Evolutionary conservation across 1,140 invertebrate species (phyloP).

Genomic region (Temnothorax nylanderi): DNA sequence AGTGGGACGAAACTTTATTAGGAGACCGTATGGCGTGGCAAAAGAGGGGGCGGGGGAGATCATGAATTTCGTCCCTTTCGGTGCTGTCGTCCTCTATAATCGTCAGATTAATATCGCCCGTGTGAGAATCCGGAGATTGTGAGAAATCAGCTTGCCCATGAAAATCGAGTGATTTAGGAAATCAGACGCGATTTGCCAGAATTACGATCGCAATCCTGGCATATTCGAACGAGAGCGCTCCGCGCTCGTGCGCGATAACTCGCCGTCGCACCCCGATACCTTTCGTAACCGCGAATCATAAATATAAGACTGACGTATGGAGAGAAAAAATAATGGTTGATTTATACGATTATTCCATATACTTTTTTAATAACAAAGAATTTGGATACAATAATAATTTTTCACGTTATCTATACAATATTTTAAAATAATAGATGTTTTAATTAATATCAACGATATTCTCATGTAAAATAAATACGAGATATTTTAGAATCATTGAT

Average conservation of each 20-base stretch:
- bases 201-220: conserved; percentile 34
- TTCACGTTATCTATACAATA: neutral
- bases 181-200: conserved; percentile 5
- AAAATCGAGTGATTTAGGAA: conserved; percentile 60
- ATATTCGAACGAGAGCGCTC: conserved; percentile 16
- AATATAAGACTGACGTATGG: neutral
- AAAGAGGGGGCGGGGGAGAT: conserved; percentile 13
- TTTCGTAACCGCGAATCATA: neutral
- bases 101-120: conserved; percentile 58
- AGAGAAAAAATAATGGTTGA: neutral
- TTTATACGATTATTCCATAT: neutral
- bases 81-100: conserved; percentile 53
- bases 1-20: conserved; percentile 65
- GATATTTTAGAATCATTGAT: neutral
- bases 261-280: neutral
- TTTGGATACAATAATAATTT: neutral
- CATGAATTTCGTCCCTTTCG: conserved; percentile 56
- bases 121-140: conserved; percentile 32
- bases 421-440: neutral
- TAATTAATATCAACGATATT: neutral
- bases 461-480: neutral
- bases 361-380: neutral
- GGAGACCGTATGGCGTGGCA: conserved; percentile 39
- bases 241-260: neutral
- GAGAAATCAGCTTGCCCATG: neutral